A percentile compares a stretch with the other conserved stretches of the same genome.
These are phyloP conservation scores for Vulpes vulpes DNA, from an alignment of 2,113 vertebrate genomes.

Conservation along the genomic window DNA sequence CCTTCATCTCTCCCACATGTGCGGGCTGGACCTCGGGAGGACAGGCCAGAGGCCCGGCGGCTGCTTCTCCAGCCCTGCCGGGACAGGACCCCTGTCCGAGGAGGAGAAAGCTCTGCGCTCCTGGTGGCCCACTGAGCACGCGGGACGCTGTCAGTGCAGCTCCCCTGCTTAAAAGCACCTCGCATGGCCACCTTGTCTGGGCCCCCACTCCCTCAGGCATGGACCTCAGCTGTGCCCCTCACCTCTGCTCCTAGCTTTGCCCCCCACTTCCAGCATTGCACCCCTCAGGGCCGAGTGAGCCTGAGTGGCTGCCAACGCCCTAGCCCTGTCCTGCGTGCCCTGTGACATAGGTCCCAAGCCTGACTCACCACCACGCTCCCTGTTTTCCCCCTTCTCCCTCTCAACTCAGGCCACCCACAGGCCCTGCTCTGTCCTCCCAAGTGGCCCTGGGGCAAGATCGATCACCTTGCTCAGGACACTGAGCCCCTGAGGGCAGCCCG, in stretches of 20 bases:
- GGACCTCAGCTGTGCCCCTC: accelerated
- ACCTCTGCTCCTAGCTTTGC: not conserved
- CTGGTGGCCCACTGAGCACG: not conserved
- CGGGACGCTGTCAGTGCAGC: not conserved
- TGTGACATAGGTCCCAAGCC: not conserved
- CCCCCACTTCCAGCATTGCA: accelerated
- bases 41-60: too few relatives aligned
- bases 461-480: not conserved
- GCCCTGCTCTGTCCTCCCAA: not conserved
- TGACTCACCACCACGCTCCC: not conserved
- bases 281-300: not conserved
- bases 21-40: not conserved
- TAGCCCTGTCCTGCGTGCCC: not conserved
- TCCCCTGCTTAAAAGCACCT: not conserved
- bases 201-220: not conserved
- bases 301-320: accelerated
- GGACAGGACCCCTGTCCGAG: accelerated
- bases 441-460: not conserved
- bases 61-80: not conserved
- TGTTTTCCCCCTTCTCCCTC: too few relatives aligned
- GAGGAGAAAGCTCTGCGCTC: too few relatives aligned
- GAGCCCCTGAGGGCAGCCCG: not conserved
- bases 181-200: not conserved
- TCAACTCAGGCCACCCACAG: not conserved
- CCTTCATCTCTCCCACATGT: accelerated